phyloP scores from a whole-genome alignment of 2,113 vertebrate species.

The Nyctereutes procyonoides region DNA sequence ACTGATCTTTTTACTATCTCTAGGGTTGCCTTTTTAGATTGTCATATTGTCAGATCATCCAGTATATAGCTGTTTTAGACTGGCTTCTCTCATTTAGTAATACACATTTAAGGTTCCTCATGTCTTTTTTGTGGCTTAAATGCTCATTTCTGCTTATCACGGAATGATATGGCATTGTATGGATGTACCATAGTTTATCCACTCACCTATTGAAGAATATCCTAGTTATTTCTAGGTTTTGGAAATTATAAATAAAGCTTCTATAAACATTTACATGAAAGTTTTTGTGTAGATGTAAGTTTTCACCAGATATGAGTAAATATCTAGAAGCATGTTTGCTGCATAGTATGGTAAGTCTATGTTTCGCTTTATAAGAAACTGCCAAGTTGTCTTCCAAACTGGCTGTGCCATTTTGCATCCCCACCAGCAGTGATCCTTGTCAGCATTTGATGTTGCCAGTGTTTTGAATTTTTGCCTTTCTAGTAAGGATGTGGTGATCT shows the following conservation, averaged over 20 bases:
- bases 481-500: neutral
- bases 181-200: neutral
- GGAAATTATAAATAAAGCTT: neutral
- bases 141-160: neutral
- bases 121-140: neutral
- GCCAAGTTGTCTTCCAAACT: neutral
- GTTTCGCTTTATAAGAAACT: neutral
- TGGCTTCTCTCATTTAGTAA: neutral
- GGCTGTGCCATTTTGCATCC: neutral
- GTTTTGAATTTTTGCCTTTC: neutral
- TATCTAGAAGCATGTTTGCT: neutral
- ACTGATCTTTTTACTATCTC: neutral
- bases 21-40: neutral
- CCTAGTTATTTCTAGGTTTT: neutral
- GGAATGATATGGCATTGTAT: neutral
- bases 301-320: neutral
- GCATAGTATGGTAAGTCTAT: neutral
- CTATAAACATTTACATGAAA: neutral
- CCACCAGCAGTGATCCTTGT: neutral
- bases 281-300: neutral
- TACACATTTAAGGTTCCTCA: neutral
- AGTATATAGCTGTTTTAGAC: neutral
- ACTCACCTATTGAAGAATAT: neutral
- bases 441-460: neutral
- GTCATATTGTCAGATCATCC: neutral